Conservation (phyloP, 2,113 vertebrate genomes). For the Bothrops jararaca region DNA sequence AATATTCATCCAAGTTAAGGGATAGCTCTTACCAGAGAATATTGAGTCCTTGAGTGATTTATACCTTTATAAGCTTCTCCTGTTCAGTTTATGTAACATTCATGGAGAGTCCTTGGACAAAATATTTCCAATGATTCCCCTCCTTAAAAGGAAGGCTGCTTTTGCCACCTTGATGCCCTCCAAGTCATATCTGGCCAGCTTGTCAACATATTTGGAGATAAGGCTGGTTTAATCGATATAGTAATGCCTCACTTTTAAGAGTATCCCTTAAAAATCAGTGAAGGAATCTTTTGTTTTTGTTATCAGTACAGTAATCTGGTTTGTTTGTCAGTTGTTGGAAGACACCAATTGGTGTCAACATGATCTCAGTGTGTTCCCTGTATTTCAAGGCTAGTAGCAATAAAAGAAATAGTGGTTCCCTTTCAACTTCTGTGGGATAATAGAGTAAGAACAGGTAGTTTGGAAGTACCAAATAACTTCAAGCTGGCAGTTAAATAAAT, state of each 20-base stretch:
- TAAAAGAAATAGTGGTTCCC: background rate
- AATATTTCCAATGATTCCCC: background rate
- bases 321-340: background rate
- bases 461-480: background rate
- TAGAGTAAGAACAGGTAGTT: background rate
- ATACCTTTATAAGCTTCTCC: background rate
- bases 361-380: background rate
- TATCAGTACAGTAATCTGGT: background rate
- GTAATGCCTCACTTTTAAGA: background rate
- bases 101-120: background rate
- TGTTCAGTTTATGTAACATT: background rate
- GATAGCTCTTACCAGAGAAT: background rate
- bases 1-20: background rate
- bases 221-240: background rate
- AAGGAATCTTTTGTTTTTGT: background rate
- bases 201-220: background rate
- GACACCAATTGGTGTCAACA: background rate
- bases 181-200: background rate
- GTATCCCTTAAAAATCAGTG: background rate
- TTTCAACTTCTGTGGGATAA: background rate
- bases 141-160: background rate
- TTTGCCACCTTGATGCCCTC: background rate
- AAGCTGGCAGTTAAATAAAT: background rate
- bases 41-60: background rate
- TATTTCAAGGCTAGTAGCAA: background rate